Evolutionary conservation across 2,797 vertebrate species (phyloP), one percentile per base, ranked within the genome.

Genomic region (Garrulus glandarius): DNA sequence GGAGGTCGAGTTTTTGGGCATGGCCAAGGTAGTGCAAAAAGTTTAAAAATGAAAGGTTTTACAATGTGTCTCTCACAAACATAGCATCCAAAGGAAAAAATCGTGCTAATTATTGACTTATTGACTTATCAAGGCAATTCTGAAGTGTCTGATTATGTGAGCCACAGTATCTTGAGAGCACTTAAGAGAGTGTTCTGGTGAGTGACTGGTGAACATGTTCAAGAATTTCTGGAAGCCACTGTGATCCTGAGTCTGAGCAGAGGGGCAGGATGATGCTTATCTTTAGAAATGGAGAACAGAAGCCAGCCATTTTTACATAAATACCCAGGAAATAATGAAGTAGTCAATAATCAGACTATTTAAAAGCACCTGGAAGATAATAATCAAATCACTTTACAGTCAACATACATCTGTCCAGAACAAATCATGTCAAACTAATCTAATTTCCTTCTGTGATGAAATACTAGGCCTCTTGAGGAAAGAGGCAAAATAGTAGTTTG

Each of bases 311-410:
- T 94, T 92, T 67, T 53, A 7, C 20, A 67, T 9, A 82, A 84
- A 61, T 72, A 68, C 6, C 5, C 52, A 83, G 63, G 18, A 87
- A 69, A 92, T 85, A 78, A 60, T 3, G 13, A 43, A 39, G 39
- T 53, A 56, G 19, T 59, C 87, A 56, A 87, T 85, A 89, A 82
- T 44, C 44, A 70, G 68, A 5, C 44, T 86, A 71, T 81, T 92
- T 92, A 86, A 81, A 92, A 92, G 36, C 65, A 93, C 61, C 61
- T 94, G 46, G 24, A 84, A 94, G 80, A 77, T 81, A 93, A 70
- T 53, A 63, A 92, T 83, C 79, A 83, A 67, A 63, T 44, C 81
- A 74, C 26, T 87, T 89, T 56, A 74, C 32, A 56, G 61, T 43
- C 79, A 85, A 56, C 60, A 63, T 13, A 34, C 26, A 52, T 41